phyloP scores from a whole-genome alignment of 2,113 vertebrate species.

The Natator depressus region DNA sequence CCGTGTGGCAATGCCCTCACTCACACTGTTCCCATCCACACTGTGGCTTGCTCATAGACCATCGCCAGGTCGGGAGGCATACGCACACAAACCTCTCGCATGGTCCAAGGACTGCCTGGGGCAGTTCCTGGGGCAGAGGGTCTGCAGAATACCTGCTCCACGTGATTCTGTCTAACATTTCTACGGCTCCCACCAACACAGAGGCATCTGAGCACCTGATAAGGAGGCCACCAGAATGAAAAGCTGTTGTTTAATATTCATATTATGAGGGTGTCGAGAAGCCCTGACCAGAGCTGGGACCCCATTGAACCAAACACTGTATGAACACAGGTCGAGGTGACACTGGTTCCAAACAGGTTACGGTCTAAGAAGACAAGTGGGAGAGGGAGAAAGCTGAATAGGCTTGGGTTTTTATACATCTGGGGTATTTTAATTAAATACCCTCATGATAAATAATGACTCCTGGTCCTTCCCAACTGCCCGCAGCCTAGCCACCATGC shows the following conservation, averaged over 20 bases:
- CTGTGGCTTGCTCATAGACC: fast-evolving
- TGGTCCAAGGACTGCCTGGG: neutral
- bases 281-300: fast-evolving
- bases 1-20: fast-evolving
- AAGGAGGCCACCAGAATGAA: fast-evolving
- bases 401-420: neutral
- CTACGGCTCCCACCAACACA: neutral
- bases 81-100: fast-evolving
- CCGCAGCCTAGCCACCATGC: fast-evolving
- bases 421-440: neutral
- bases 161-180: neutral
- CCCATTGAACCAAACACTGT: no score
- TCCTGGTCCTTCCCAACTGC: fast-evolving
- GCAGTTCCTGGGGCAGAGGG: neutral
- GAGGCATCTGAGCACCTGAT: neutral
- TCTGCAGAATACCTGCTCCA: neutral
- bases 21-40: fast-evolving
- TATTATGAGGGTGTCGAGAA: fast-evolving
- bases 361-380: fast-evolving
- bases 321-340: neutral
- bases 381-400: fast-evolving
- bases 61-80: neutral
- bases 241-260: fast-evolving
- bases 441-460: neutral
- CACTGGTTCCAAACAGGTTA: fast-evolving